Percentiles rank a stretch among this genome's conserved stretches.
These are phyloP conservation scores for Mareca penelope DNA, from an alignment of 2,797 vertebrate genomes.

Conservation along the genomic window DNA sequence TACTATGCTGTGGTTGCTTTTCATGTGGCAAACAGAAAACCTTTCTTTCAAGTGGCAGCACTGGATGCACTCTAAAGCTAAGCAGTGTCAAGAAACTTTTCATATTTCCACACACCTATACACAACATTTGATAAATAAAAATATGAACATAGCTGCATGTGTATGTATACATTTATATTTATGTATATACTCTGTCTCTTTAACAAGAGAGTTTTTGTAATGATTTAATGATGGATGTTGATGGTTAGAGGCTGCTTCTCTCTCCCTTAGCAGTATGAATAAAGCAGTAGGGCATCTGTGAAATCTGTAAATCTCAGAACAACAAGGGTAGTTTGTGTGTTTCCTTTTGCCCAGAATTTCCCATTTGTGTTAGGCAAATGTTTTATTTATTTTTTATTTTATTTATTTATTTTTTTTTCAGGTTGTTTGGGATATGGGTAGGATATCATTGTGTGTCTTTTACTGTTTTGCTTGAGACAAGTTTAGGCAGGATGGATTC, in stretches of 20 bases:
- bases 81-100: background rate
- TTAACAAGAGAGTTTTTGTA: slow-evolving; percentile 55
- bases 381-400: slow-evolving; percentile 70
- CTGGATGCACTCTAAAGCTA: background rate
- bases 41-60: background rate
- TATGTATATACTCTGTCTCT: background rate
- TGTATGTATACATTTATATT: background rate
- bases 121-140: background rate
- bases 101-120: background rate
- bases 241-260: slow-evolving; percentile 64
- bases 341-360: slow-evolving; percentile 66
- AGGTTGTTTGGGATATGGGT: background rate
- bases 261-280: slow-evolving; percentile 66
- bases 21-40: background rate
- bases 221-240: slow-evolving; percentile 71
- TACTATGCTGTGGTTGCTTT: background rate
- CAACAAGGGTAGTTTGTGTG: slow-evolving; percentile 63
- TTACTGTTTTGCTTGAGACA: background rate
- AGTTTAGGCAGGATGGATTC: background rate
- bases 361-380: slow-evolving; percentile 64
- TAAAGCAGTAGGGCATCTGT: slow-evolving; percentile 73
- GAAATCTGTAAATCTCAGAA: slow-evolving; percentile 73
- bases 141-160: background rate
- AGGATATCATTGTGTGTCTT: background rate
- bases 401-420: background rate